These are phyloP conservation scores for Sitophilus oryzae DNA, from an alignment of 1,140 invertebrate genomes.

Conservation along the genomic window DNA sequence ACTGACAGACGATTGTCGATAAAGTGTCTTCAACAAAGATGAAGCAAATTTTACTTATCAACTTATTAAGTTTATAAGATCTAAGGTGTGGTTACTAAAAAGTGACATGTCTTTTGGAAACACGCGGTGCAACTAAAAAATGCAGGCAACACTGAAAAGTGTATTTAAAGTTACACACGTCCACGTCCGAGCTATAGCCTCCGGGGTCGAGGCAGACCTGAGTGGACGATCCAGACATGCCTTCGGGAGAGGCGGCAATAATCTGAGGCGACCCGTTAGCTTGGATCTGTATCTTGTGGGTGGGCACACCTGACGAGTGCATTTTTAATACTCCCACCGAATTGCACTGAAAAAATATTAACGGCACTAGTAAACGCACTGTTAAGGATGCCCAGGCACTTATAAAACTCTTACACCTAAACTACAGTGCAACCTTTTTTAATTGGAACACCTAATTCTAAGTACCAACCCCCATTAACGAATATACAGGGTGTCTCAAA, in stretches of 20 bases:
- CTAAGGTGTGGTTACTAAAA: no score
- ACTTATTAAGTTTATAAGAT: no score
- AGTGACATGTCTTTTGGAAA: not conserved
- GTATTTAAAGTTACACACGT: slow-evolving; percentile 51
- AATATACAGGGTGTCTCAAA: no score
- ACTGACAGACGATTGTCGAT: no score
- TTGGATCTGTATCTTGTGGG: slow-evolving; percentile 49
- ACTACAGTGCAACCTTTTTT: no score
- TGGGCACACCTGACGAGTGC: slow-evolving; percentile 49
- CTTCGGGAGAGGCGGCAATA: slow-evolving; percentile 53
- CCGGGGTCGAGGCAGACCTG: slow-evolving; percentile 69
- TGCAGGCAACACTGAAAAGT: slow-evolving; percentile 17
- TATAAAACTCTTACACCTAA: no score
- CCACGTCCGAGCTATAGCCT: slow-evolving; percentile 55
- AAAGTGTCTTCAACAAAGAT: no score
- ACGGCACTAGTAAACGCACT: not conserved
- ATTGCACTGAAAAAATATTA: slow-evolving; percentile 27
- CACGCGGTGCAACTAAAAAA: slow-evolving; percentile 9
- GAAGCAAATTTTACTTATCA: no score
- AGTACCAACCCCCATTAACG: no score
- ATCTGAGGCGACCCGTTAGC: slow-evolving; percentile 48
- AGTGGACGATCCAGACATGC: slow-evolving; percentile 55
- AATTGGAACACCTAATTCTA: no score
- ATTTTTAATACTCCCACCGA: slow-evolving; percentile 62
- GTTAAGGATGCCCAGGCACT: not conserved